A percentile compares a stretch with the other conserved stretches of the same genome.
phyloP scores from a whole-genome alignment of 2,888 invertebrate genomes.

The Litoditis marina region DNA sequence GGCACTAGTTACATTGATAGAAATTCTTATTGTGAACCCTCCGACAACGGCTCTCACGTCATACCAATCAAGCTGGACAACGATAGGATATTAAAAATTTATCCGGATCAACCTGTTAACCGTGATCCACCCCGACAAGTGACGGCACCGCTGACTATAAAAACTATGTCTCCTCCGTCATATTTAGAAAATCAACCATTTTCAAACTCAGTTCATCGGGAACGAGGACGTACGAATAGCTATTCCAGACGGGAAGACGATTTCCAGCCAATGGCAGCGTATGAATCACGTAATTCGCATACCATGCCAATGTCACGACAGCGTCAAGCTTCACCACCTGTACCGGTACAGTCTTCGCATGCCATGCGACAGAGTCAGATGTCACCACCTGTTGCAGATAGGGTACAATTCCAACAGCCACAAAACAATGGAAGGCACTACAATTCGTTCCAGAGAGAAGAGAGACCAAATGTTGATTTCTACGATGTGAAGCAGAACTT shows the following conservation, averaged over 20 bases:
- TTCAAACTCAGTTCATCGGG: no score
- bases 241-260: neutral
- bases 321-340: neutral
- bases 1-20: neutral
- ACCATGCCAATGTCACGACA: no score
- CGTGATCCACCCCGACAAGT: neutral
- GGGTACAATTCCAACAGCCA: neutral
- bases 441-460: neutral
- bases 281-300: no score
- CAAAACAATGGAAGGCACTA: neutral
- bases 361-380: neutral
- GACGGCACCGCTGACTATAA: neutral
- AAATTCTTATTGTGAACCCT: neutral
- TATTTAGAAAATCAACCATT: no score
- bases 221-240: no score
- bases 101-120: neutral
- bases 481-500: neutral
- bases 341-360: neutral
- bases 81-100: conserved; percentile 2
- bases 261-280: neutral
- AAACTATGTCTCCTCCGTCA: no score
- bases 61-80: conserved; percentile 3
- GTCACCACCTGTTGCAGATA: neutral
- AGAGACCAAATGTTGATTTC: neutral
- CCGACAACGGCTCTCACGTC: neutral